These are phyloP conservation scores for Pelobates fuscus DNA, from an alignment of 2,113 vertebrate species.

Conservation along the genomic window DNA sequence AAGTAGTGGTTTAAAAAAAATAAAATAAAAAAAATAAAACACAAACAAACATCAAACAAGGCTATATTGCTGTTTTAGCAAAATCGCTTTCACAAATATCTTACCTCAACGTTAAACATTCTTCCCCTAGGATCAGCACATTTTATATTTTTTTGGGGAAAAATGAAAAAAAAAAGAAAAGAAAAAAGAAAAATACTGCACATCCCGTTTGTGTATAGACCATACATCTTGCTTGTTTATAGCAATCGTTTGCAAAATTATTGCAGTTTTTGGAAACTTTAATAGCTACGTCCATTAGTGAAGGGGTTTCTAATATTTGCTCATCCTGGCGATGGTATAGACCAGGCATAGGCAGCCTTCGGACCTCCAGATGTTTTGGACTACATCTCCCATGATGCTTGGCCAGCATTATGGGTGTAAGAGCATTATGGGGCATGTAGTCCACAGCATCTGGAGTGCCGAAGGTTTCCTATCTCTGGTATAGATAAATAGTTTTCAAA, in stretches of 20 bases:
- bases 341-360: too few species aligned
- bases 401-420: too few species aligned
- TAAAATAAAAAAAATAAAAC: conserved; percentile 24
- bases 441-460: too few species aligned
- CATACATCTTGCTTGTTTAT: neutral
- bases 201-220: neutral
- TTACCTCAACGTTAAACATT: conserved; percentile 16
- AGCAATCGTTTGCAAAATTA: neutral
- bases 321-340: too few species aligned
- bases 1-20: conserved; percentile 74
- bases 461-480: too few species aligned
- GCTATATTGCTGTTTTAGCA: conserved; percentile 17
- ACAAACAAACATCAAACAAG: conserved; percentile 12
- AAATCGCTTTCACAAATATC: conserved; percentile 30
- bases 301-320: too few species aligned
- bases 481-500: too few species aligned
- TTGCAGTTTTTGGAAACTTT: too few species aligned
- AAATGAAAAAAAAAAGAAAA: conserved; percentile 7
- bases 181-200: neutral
- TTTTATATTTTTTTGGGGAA: neutral
- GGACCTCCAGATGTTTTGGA: too few species aligned
- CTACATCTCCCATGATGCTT: too few species aligned
- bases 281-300: too few species aligned
- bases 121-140: conserved; percentile 19
- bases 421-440: too few species aligned